phyloP scores from a whole-genome alignment of 2,797 vertebrate species.

The Protosalanx chinensis region DNA sequence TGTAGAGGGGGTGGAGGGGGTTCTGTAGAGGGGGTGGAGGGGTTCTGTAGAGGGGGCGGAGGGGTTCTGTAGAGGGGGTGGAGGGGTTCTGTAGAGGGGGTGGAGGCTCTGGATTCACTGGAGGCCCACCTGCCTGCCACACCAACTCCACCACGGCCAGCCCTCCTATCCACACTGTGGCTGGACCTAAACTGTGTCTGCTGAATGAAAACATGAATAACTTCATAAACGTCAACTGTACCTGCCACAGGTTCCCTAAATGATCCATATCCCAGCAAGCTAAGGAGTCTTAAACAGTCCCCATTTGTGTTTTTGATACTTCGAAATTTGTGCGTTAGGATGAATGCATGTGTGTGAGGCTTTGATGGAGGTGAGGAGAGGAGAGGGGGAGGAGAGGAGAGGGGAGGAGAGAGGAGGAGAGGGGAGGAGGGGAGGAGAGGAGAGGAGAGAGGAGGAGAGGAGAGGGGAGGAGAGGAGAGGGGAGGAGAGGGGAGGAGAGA shows the following conservation, averaged over 20 bases:
- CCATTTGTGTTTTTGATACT: background rate
- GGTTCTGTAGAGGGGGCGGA: too few species aligned
- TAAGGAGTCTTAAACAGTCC: background rate
- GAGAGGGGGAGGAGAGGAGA: constrained; percentile 55
- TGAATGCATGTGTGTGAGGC: background rate
- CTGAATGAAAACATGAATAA: too few species aligned
- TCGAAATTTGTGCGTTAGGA: background rate
- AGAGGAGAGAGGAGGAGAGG: constrained; percentile 46
- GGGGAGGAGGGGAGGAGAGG: too few species aligned
- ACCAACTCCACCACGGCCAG: background rate
- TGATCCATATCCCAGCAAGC: background rate
- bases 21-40: too few species aligned
- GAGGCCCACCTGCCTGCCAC: background rate
- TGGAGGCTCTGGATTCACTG: background rate
- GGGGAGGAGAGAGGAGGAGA: too few species aligned
- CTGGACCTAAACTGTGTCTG: background rate
- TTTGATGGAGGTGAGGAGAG: constrained; percentile 48
- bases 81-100: too few species aligned
- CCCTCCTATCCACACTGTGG: background rate
- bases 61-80: too few species aligned
- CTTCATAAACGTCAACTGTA: too few species aligned
- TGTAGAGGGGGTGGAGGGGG: too few species aligned
- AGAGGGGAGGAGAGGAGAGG: constrained; percentile 9
- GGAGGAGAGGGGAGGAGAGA: constrained; percentile 41
- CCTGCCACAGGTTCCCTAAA: too few species aligned